Evolutionary conservation across 2,113 vertebrate genomes (phyloP).

Genomic region (Etheostoma spectabile): DNA sequence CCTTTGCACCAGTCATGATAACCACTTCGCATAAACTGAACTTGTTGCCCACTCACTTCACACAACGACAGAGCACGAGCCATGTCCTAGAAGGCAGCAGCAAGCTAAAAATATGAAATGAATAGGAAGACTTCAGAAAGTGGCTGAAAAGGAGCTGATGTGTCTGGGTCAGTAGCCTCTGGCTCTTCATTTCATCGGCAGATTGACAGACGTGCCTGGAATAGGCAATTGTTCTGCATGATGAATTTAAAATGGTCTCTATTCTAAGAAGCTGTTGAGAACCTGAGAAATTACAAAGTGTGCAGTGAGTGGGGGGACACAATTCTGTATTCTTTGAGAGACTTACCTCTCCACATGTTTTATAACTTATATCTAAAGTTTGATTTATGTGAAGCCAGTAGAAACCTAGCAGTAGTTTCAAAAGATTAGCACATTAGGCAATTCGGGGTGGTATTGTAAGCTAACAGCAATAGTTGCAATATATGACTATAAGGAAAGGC

Average conservation of each 20-base stretch:
- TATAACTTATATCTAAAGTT: conserved; percentile 8
- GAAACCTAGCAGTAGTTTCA: not conserved
- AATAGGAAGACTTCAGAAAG: conserved; percentile 66
- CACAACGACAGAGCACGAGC: conserved; percentile 31
- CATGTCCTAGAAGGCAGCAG: conserved; percentile 40
- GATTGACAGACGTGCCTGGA: conserved; percentile 68
- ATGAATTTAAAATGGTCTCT: conserved; percentile 63
- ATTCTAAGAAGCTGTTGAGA: conserved; percentile 40
- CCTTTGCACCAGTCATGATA: conserved; percentile 5
- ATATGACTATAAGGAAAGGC: conserved; percentile 21
- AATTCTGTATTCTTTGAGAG: conserved; percentile 13
- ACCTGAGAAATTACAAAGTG: conserved; percentile 19
- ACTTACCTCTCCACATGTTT: not conserved
- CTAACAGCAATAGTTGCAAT: conserved; percentile 1
- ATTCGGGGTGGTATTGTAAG: not conserved
- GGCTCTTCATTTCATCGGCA: conserved; percentile 73
- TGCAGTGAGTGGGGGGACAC: conserved; percentile 6
- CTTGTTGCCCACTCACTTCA: conserved; percentile 48
- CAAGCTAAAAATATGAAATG: conserved; percentile 60
- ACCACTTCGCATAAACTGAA: conserved; percentile 30
- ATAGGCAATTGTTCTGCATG: conserved; percentile 35
- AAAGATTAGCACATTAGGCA: not conserved
- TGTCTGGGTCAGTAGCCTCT: conserved; percentile 68
- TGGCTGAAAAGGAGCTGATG: conserved; percentile 65
- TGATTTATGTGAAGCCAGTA: conserved; percentile 4